Base-by-base conservation (phyloP, 2,888 invertebrate species). In the Andrena flavipes region DNA sequence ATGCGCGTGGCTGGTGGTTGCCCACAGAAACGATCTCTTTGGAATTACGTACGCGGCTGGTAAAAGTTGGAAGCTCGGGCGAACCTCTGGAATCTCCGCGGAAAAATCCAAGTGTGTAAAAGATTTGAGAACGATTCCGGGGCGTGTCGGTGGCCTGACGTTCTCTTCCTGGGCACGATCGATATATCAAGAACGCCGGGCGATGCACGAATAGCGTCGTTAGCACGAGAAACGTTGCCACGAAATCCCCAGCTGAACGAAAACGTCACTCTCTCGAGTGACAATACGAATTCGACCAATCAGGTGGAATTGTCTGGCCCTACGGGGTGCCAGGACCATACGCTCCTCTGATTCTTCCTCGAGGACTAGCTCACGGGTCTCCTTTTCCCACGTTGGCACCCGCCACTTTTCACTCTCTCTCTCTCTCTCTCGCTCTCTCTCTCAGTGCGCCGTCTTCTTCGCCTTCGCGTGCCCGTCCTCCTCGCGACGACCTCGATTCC, bases 241-340 rank as follows among this genome's bases (percentile, higher is more conserved):
- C 77, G 82, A 83, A 88, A 87, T 87, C 87, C 42, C 85, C 81
- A 67, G 80, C 80, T 73, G 87, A 85, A 83, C 87, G 84, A 84
- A 84, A 85, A 87, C 76, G 85, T 88, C 88, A 88, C 62, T 80
- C 85, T 73, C 51, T 62, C 78, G 82, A 84, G 84, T 84, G 86
- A 89, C 90, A 90, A 91, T 89, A 87, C 87, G 90, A 88, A 91
- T 91, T 91, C 87, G 88, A 87, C 90, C 93, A 93, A 93, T 93
- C 93, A 93, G 93, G 92, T 93, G 93, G 91, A 92, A 92, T 93
- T 93, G 92, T 93, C 86, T 82, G 86, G 78, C 92, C 79, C 92
- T 72, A 82, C 92, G 91, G 93, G 93, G 91, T 80, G 86, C 86
- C 87, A 54, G 79, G 71, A 54, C 76, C 80, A 23, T 82, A 63